Evolutionary conservation across 2,113 vertebrate species (phyloP).

Genomic region (Cyprichromis sp.): DNA sequence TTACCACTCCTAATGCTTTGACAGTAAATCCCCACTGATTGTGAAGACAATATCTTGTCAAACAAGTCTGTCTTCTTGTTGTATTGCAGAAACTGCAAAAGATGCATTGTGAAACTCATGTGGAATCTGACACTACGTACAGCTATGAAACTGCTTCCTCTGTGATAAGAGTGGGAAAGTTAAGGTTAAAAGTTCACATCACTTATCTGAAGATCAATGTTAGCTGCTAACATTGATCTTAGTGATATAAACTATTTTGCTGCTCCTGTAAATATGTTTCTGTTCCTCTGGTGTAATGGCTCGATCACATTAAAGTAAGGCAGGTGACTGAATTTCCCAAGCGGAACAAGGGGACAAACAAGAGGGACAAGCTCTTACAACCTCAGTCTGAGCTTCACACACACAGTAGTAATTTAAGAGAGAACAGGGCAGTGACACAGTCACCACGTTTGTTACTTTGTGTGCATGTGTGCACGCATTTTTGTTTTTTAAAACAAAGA

Average conservation of each 20-base stretch:
- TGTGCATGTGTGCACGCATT: background rate
- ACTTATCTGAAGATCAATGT: background rate
- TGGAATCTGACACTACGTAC: background rate
- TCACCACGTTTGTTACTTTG: background rate
- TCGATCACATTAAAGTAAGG: background rate
- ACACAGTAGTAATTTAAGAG: background rate
- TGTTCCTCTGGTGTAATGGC: too few relatives aligned
- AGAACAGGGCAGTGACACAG: background rate
- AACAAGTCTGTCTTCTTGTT: background rate
- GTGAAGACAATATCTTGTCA: background rate
- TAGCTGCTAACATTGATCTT: background rate
- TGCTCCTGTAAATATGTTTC: background rate
- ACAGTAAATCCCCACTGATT: background rate
- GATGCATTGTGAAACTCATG: background rate
- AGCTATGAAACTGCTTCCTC: background rate
- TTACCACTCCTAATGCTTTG: background rate
- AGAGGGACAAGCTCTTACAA: conserved; percentile 40
- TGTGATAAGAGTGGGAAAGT: background rate
- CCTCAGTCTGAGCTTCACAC: conserved; percentile 20
- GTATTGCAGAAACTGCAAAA: background rate
- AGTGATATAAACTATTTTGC: background rate
- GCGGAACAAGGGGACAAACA: background rate
- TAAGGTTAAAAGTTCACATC: background rate
- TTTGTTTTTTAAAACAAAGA: background rate
- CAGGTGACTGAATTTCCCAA: background rate